phyloP scores from a whole-genome alignment of 2,113 vertebrate species.

The Amphiprion percula region DNA sequence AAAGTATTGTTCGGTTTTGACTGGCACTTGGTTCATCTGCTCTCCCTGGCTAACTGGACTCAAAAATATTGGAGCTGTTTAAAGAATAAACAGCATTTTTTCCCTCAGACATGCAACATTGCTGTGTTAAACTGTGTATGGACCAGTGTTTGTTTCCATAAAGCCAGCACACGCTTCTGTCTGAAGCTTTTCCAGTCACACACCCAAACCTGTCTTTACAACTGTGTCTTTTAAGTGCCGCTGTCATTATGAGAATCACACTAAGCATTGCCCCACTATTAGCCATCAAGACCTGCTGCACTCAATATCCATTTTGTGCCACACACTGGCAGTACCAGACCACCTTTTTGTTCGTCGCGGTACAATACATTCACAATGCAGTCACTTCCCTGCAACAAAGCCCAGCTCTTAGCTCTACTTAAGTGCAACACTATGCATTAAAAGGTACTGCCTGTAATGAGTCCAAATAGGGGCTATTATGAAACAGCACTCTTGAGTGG shows the following conservation, averaged over 20 bases:
- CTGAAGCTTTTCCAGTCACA: neutral
- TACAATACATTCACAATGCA: conserved; percentile 42
- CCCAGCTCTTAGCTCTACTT: conserved; percentile 47
- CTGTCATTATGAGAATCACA: conserved; percentile 16
- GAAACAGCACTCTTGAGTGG: conserved; percentile 48
- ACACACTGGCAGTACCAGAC: conserved; percentile 27
- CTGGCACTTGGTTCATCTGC: too few relatives aligned
- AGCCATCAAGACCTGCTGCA: conserved; percentile 14
- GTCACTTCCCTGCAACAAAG: conserved; percentile 43
- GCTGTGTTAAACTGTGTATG: too few relatives aligned
- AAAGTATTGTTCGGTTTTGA: too few relatives aligned
- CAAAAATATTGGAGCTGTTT: too few relatives aligned
- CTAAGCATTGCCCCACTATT: conserved; percentile 19
- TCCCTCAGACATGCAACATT: too few relatives aligned
- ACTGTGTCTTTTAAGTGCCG: conserved; percentile 6
- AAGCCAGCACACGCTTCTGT: neutral
- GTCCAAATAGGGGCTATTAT: conserved; percentile 63
- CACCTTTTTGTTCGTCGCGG: conserved; percentile 30
- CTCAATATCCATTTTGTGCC: conserved; percentile 53
- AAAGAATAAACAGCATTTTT: too few relatives aligned
- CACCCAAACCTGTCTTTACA: conserved; percentile 5
- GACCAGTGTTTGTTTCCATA: neutral
- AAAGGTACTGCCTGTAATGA: conserved; percentile 57
- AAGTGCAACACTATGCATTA: conserved; percentile 51
- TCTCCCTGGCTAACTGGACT: too few relatives aligned